Evolutionary conservation across 2,888 invertebrate species (phyloP), one percentile per base, ranked within the genome.

Genomic region (Halictus ligatus): DNA sequence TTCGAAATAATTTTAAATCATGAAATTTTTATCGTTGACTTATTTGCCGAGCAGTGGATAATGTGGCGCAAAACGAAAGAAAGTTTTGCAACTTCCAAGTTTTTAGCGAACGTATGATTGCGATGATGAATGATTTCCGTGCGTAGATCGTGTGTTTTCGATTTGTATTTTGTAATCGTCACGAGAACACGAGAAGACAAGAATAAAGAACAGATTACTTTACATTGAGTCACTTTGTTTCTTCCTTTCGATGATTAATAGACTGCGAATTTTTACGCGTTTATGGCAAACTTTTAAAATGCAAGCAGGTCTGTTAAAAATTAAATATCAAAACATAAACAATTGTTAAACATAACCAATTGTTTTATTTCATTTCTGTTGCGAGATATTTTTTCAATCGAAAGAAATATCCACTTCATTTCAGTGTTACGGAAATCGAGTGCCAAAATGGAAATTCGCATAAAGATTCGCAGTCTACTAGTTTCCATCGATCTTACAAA

Each of bases 21-120:
- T 60, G 5, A 71, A 21, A 21, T 54, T 40, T 72, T 81, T 74
- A 78, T 50, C 8, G n/a, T 54, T 78, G 50, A 79, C 79, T 79
- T 79, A 83, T 79, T 79, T 83, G 40, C 82, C 40, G 21, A 40
- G 15, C 48, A 79, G 75, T 82, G 46, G 74, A 83, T 83, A 83
- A 75, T 15, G 25, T 50, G 35, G 54, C 77, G 12, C 64, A 29
- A 64, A 77, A 73, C 35, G 15, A 0, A n/a, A 73, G 50, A 54
- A 64, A 67, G 21, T 64, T 64, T 67, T 77, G 64, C 8, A 46
- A 46, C 5, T 50, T 50, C 18, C 50, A 18, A 50, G 5, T 18
- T 18, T 50, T 10, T 46, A 46, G 12, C 1, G 12, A 12, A 46
- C 46, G 12, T 46, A 46, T 54, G 18, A 4, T 54, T 54, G 54